A percentile compares a stretch with the other conserved stretches of the same genome.
phyloP scores from a whole-genome alignment of 35 echinoderm and acorn worm species.

The Hemicentrotus pulcherrimus region DNA sequence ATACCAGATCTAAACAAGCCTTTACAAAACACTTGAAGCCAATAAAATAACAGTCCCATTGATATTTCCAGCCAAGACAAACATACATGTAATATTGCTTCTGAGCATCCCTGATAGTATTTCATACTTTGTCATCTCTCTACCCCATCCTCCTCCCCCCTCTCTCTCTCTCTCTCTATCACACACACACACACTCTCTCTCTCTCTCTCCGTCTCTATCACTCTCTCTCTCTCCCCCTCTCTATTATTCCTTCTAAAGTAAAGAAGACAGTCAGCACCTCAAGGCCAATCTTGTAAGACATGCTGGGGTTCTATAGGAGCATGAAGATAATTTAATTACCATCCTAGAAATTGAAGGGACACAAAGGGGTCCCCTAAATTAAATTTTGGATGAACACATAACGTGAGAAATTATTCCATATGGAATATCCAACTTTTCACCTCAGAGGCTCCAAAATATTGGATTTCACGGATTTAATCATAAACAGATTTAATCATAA shows the following conservation, averaged over 20 bases:
- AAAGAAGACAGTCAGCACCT: not conserved
- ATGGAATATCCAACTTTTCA: not conserved
- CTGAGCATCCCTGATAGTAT: too few relatives aligned
- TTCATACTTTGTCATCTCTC: too few relatives aligned
- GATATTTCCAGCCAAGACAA: too few relatives aligned
- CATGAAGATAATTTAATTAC: slow-evolving; percentile 14
- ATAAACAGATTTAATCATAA: not conserved
- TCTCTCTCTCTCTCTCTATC: not conserved
- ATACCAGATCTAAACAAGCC: too few relatives aligned
- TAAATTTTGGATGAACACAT: slow-evolving; percentile 5
- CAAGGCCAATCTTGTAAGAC: slow-evolving; percentile 8
- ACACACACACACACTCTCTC: too few relatives aligned
- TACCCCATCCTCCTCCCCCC: too few relatives aligned
- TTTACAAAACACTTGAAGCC: too few relatives aligned
- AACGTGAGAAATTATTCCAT: not conserved
- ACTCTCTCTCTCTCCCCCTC: too few relatives aligned
- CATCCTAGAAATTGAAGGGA: not conserved
- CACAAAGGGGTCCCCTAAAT: not conserved
- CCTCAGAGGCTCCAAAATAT: not conserved
- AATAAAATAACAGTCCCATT: too few relatives aligned
- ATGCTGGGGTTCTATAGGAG: not conserved
- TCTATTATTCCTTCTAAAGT: too few relatives aligned
- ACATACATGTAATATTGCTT: too few relatives aligned
- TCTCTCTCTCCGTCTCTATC: too few relatives aligned
- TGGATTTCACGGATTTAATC: not conserved